Conservation (phyloP, 1,140 invertebrate genomes). For the Drosophila nigrodunni region DNA sequence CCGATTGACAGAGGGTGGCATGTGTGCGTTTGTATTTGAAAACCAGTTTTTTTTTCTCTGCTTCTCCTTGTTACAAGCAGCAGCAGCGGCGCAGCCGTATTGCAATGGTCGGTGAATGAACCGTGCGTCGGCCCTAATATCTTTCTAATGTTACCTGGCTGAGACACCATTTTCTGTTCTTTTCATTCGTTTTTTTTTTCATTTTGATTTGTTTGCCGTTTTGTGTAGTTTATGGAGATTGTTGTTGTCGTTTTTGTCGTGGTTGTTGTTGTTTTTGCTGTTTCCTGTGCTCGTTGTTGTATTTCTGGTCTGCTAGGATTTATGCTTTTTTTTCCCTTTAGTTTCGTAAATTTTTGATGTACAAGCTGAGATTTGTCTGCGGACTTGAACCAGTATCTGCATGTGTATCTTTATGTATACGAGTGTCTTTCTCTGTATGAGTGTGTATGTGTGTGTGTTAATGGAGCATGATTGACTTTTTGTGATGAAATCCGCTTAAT, state of each 20-base stretch:
- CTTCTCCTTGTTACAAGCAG: conserved; percentile 47
- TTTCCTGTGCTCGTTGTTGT: conserved; percentile 32
- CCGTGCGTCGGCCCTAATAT: conserved; percentile 69
- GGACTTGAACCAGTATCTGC: conserved; percentile 48
- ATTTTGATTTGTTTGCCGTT: conserved; percentile 30
- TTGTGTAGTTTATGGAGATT: conserved; percentile 47
- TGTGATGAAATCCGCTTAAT: conserved; percentile 77
- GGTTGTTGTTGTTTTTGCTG: conserved; percentile 22
- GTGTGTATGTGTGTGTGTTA: conserved; percentile 27
- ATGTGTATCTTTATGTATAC: conserved; percentile 33
- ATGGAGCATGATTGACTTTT: conserved; percentile 71
- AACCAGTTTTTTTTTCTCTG: conserved; percentile 62
- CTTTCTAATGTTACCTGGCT: conserved; percentile 70
- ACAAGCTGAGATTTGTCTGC: conserved; percentile 50
- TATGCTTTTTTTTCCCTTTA: conserved; percentile 75
- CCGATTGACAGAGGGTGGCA: conserved; percentile 68
- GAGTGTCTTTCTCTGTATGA: conserved; percentile 19
- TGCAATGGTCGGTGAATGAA: conserved; percentile 83
- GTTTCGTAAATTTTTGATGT: conserved; percentile 68
- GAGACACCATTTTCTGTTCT: conserved; percentile 77
- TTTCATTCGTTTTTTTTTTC: conserved; percentile 32
- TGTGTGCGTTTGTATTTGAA: conserved; percentile 55
- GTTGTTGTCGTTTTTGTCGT: conserved; percentile 25
- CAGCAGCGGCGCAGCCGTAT: conserved; percentile 69
- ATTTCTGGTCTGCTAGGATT: conserved; percentile 73